phyloP scores from a whole-genome alignment of 2,113 vertebrate genomes.

The Eurystomus gularis region DNA sequence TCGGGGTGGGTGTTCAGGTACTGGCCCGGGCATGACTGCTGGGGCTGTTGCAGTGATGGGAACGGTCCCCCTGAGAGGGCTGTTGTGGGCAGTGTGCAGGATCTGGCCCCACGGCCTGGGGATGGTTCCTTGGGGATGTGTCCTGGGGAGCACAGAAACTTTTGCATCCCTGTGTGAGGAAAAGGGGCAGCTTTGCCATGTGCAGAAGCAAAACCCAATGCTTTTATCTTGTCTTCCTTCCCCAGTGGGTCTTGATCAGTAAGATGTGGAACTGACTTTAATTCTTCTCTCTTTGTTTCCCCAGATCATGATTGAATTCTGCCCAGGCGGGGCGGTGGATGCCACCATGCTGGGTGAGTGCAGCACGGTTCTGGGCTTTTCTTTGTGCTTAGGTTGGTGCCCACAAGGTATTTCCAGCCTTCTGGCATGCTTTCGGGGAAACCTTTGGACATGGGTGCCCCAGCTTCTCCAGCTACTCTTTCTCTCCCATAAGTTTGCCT shows the following conservation, averaged over 20 bases:
- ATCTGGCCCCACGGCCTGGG: not conserved
- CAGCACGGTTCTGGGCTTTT: not conserved
- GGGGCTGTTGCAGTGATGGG: accelerated
- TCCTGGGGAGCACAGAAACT: not conserved
- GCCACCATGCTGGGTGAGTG: conserved; percentile 65
- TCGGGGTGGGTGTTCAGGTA: not conserved
- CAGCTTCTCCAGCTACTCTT: not conserved
- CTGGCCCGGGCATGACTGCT: accelerated
- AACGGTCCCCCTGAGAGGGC: accelerated
- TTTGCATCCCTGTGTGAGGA: not conserved
- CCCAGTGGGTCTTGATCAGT: accelerated
- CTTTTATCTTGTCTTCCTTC: not conserved
- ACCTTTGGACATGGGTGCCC: accelerated
- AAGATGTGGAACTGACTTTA: not conserved
- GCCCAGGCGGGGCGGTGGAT: conserved; percentile 73
- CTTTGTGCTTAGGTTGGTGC: accelerated
- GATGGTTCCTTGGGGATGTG: accelerated
- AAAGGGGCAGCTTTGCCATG: not conserved
- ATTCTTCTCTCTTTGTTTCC: conserved; percentile 28
- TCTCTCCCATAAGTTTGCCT: not conserved
- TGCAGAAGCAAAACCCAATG: accelerated
- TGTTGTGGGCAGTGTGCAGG: not conserved
- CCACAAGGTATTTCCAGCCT: not conserved
- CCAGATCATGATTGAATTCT: conserved; percentile 98
- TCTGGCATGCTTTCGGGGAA: not conserved